These are phyloP conservation scores for Paguma larvata DNA, from an alignment of 2,797 vertebrate genomes.

Conservation along the genomic window DNA sequence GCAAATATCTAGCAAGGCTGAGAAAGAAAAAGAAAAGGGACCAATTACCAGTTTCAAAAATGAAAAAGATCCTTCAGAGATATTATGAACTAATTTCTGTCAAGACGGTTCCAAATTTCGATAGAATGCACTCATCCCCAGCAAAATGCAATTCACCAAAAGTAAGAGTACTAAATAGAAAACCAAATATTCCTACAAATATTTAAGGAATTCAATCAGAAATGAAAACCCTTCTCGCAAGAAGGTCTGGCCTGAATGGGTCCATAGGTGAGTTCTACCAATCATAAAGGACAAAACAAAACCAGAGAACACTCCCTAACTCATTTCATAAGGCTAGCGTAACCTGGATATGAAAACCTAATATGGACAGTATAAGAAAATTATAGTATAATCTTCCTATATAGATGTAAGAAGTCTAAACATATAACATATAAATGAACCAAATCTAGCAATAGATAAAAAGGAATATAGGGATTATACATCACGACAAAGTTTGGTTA, in stretches of 20 bases:
- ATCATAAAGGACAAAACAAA: constrained; percentile 28
- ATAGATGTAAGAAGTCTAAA: constrained; percentile 41
- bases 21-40: constrained; percentile 37
- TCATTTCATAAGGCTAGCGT: constrained; percentile 53
- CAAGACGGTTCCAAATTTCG: constrained; percentile 35
- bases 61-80: constrained; percentile 43
- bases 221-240: constrained; percentile 40
- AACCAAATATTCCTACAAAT: constrained; percentile 37
- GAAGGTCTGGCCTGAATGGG: background rate
- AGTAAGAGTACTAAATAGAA: constrained; percentile 1
- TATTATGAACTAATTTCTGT: constrained; percentile 25
- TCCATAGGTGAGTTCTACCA: constrained; percentile 36
- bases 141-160: constrained; percentile 55
- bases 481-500: constrained; percentile 35
- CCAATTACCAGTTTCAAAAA: constrained; percentile 43
- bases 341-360: constrained; percentile 34
- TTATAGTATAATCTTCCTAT: constrained; percentile 25
- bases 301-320: background rate
- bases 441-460: constrained; percentile 52
- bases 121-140: constrained; percentile 13
- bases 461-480: constrained; percentile 53
- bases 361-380: constrained; percentile 3
- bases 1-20: constrained; percentile 21
- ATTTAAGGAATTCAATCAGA: constrained; percentile 65
- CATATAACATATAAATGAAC: background rate